These are phyloP conservation scores for Anthopleura sola DNA, from an alignment of 64 coral and sea anemone genomes.

Conservation along the genomic window DNA sequence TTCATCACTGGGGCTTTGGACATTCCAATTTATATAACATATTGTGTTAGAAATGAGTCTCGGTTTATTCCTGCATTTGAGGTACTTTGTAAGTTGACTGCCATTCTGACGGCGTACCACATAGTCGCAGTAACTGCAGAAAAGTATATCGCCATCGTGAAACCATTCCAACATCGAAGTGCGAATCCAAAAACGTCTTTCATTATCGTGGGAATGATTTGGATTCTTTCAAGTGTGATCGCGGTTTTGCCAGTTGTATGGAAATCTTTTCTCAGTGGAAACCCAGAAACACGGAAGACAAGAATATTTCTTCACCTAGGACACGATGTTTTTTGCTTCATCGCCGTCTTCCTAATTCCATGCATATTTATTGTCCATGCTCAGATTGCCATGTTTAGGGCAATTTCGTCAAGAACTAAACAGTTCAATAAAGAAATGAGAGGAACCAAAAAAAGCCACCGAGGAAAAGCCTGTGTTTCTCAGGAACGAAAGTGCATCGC, in stretches of 20 bases:
- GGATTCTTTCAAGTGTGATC: background rate
- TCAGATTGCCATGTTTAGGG: conserved; percentile 34
- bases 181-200: conserved; percentile 11
- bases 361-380: conserved; percentile 40
- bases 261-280: background rate
- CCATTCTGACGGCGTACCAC: conserved; percentile 31
- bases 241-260: background rate
- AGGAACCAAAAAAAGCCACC: background rate
- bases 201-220: conserved; percentile 10
- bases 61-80: background rate
- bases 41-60: background rate
- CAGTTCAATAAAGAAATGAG: background rate
- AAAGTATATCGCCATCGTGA: conserved; percentile 27
- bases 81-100: background rate
- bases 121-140: conserved; percentile 44
- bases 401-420: conserved; percentile 10
- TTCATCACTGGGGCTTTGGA: conserved; percentile 44
- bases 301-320: background rate
- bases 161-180: conserved; percentile 22
- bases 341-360: conserved; percentile 42
- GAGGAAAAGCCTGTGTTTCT: background rate
- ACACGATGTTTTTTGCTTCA: conserved; percentile 25
- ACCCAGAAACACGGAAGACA: background rate
- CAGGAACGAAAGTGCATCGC: conserved; percentile 45
- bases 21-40: conserved; percentile 27